Evolutionary conservation across 2,888 invertebrate genomes (phyloP).

Genomic region (Eupithecia vulgata): DNA sequence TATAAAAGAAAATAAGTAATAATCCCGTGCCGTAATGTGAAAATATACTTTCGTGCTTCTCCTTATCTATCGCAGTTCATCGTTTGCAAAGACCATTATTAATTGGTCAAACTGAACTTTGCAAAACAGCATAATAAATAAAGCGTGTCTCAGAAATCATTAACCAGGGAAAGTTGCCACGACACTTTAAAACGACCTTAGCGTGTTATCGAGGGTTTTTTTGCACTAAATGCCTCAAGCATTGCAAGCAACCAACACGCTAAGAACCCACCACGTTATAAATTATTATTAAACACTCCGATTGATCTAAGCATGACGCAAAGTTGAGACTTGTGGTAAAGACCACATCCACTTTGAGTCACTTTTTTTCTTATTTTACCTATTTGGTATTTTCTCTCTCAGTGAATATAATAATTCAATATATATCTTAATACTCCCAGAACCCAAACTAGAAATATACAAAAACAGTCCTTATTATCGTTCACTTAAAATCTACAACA

Average conservation of each 20-base stretch:
- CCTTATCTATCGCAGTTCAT: background rate
- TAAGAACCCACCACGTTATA: slow-evolving; percentile 37
- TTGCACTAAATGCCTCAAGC: slow-evolving; percentile 55
- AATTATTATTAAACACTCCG: slow-evolving; percentile 30
- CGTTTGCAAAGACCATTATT: background rate
- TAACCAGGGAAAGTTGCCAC: slow-evolving; percentile 19
- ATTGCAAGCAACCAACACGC: slow-evolving; percentile 50
- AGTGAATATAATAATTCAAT: too few relatives aligned
- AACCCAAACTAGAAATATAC: too few relatives aligned
- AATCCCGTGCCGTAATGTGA: too few relatives aligned
- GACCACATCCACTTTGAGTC: background rate
- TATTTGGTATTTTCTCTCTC: too few relatives aligned
- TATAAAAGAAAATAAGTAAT: too few relatives aligned
- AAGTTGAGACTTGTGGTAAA: background rate
- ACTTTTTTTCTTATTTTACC: background rate
- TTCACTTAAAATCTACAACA: too few relatives aligned
- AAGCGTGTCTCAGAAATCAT: slow-evolving; percentile 1
- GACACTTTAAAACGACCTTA: slow-evolving; percentile 57
- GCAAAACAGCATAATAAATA: background rate
- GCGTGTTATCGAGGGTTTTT: slow-evolving; percentile 60
- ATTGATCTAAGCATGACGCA: background rate
- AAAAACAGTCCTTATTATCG: too few relatives aligned
- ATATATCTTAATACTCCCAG: too few relatives aligned
- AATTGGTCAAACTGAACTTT: background rate
- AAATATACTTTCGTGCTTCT: background rate